These are phyloP conservation scores for Leptopterna dolabrata DNA, from an alignment of 2,888 invertebrate species.

Conservation along the genomic window DNA sequence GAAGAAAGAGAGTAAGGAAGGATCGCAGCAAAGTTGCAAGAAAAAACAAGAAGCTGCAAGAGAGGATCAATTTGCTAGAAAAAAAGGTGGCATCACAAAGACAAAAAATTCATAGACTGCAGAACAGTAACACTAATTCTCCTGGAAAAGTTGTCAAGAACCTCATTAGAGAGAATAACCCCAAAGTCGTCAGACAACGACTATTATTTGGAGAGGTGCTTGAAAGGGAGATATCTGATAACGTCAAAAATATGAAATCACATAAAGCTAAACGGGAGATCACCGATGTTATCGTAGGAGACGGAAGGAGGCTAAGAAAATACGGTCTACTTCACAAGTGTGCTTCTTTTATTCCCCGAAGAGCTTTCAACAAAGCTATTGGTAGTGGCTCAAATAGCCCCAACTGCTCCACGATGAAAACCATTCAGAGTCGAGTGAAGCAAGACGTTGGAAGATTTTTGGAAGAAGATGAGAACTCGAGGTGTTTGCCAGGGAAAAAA, in stretches of 20 bases:
- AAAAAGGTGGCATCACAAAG: not conserved
- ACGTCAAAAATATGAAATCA: too few relatives aligned
- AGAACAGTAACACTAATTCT: not conserved
- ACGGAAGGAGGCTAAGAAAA: too few relatives aligned
- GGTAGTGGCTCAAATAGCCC: not conserved
- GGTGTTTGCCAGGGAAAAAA: slow-evolving; percentile 47
- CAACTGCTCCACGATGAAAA: not conserved
- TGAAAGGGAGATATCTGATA: too few relatives aligned
- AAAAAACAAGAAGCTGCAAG: too few relatives aligned
- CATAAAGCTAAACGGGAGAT: too few relatives aligned
- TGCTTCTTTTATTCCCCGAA: not conserved
- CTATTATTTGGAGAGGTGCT: too few relatives aligned
- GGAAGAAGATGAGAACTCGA: slow-evolving; percentile 56
- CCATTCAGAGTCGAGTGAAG: not conserved
- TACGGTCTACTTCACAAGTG: not conserved
- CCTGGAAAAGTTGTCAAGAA: too few relatives aligned
- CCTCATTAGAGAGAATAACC: too few relatives aligned
- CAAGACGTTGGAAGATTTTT: not conserved
- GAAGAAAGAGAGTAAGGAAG: not conserved
- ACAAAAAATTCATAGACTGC: not conserved
- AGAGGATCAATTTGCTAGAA: too few relatives aligned
- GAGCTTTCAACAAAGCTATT: not conserved
- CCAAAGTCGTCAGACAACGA: too few relatives aligned
- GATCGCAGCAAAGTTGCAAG: not conserved
- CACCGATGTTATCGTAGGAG: too few relatives aligned